Conservation (phyloP, 2,113 vertebrate genomes). For the Pelobates fuscus region DNA sequence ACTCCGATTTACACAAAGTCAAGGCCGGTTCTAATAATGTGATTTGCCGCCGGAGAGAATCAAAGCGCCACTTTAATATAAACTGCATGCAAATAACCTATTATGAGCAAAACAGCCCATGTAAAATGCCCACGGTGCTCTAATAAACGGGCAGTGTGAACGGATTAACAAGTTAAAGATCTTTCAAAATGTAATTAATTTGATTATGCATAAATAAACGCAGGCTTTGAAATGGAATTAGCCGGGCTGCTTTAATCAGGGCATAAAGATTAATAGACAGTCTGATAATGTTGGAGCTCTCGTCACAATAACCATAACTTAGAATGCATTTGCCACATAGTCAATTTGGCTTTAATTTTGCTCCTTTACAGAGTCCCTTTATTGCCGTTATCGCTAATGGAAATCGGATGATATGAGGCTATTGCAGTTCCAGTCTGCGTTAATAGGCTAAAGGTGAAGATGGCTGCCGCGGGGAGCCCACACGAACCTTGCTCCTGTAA, state of each 20-base stretch:
- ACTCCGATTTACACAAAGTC: too few species aligned
- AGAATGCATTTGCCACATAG: conserved; percentile 77
- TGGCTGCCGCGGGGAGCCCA: not conserved
- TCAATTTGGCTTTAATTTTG: conserved; percentile 82
- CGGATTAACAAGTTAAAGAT: conserved; percentile 70
- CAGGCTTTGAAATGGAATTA: conserved; percentile 57
- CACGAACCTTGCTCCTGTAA: too few species aligned
- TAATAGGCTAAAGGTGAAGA: not conserved
- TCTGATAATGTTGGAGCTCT: conserved; percentile 58
- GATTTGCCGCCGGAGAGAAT: too few species aligned
- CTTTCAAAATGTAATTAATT: conserved; percentile 76
- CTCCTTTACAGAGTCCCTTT: conserved; percentile 57
- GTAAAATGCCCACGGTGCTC: conserved; percentile 1
- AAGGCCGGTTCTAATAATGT: too few species aligned
- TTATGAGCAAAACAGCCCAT: not conserved
- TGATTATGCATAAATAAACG: conserved; percentile 66
- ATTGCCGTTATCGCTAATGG: conserved; percentile 64
- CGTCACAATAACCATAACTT: conserved; percentile 73
- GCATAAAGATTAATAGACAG: conserved; percentile 70
- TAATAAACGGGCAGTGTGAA: conserved; percentile 55
- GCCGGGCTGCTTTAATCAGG: conserved; percentile 61
- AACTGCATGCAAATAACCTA: not conserved
- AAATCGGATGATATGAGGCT: conserved; percentile 63
- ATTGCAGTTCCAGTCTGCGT: not conserved
- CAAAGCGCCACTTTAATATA: not conserved